Base-by-base conservation (phyloP, 2,797 vertebrate species). In the Helicolenus hilgendorfi region DNA sequence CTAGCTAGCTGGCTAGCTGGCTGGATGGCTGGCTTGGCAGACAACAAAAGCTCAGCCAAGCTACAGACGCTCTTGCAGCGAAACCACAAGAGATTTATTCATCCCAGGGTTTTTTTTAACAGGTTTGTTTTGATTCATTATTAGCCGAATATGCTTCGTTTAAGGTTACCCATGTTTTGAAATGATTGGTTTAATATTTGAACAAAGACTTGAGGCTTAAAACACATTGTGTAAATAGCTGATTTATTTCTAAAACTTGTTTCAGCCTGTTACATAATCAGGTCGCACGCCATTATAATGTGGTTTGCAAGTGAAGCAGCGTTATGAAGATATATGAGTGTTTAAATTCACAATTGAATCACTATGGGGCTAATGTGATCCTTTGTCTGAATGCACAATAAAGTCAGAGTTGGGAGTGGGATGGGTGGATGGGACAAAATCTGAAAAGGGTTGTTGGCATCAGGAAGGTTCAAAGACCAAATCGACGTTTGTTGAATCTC, bases 31-130 rank as follows among this genome's bases (percentile, higher is more conserved):
- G 53, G n/a, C 38, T 60, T 76, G 63, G 82, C 74, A 92, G 91
- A 96, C 92, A 96, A 96, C 94, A 96, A 96, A 95, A 95, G 92
- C 89, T 95, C 35, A 80, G 60, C 74, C 59, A n/a, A 84, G 81
- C 64, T 31, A 29, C 56, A 76, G 11, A 35, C 27, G 24, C 41
- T 31, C 76, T 7, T 75, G 24, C 11, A 36, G 5, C 41, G 20
- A 20, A 53, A 29, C 68, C 29, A 29, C 1, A 31, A 26, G n/a
- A 68, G 33, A 65, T 88, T 56, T 7, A 63, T 59, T 65, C 55
- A 5, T 22, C 1, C 1, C 3, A 1, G 2, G 5, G 2, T 15
- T 31, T 35, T 35, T 35, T 35, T 63, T 22, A 62, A 38, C 27
- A 27, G 14, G 33, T 55, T 67, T 59, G 1, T 41, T 64, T 58